Conservation (phyloP, 2,888 invertebrate species). For the Selenia dentaria region DNA sequence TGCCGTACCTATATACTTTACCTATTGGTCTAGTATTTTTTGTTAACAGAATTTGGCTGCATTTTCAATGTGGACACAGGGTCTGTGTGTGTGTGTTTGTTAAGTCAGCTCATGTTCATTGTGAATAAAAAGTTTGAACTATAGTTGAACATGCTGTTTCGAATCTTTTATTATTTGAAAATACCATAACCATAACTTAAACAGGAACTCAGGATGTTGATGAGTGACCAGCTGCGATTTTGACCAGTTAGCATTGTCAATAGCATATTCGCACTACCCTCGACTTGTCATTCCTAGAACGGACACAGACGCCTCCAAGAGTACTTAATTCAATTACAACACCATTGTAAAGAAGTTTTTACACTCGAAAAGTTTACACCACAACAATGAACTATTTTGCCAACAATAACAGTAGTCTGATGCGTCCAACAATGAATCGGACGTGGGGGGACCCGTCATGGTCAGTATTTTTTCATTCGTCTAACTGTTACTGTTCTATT, state of each 20-base stretch:
- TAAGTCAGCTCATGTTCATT: no score
- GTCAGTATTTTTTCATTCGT: constrained; percentile 55
- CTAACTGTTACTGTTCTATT: constrained; percentile 68
- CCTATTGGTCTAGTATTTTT: no score
- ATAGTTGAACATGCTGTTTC: no score
- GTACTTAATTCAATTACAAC: constrained; percentile 76
- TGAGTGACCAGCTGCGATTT: constrained; percentile 25
- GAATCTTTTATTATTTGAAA: no score
- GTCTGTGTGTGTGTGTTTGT: no score
- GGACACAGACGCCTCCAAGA: constrained; percentile 42
- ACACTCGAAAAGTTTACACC: constrained; percentile 53
- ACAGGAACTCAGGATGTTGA: no score
- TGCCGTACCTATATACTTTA: no score
- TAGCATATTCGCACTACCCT: constrained; percentile 6
- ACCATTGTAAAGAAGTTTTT: constrained; percentile 68
- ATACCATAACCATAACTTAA: no score
- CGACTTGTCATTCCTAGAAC: constrained; percentile 23
- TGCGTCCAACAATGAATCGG: constrained; percentile 42
- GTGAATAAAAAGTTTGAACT: no score
- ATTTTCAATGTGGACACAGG: no score
- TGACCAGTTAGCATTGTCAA: constrained; percentile 5
- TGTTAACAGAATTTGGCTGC: no score
- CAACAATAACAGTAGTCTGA: constrained; percentile 78
- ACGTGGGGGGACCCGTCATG: constrained; percentile 47
- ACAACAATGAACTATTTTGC: constrained; percentile 76